Base-by-base conservation (phyloP, 2,888 invertebrate genomes). In the Phortica okadai region DNA sequence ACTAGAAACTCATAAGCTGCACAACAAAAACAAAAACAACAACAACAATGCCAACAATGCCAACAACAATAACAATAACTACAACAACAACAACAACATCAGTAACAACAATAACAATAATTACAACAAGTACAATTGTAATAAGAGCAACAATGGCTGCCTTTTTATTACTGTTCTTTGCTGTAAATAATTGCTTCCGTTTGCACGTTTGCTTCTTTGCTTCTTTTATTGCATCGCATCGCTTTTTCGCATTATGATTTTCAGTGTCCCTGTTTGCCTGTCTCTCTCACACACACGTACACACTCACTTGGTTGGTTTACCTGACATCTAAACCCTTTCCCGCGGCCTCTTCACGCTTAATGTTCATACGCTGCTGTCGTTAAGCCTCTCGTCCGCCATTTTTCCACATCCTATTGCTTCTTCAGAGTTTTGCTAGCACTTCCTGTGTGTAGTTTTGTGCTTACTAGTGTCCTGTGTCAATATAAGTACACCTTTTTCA, bases 401-500 rank as follows among this genome's bases (percentile, higher is more conserved):
- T 80, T 77, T 73, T 79, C 81, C 80, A 79, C 78, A 80, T 84
- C 87, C 87, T 87, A 84, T 85, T 87, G 88, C 87, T 80, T 44
- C 45, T 74, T 78, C 76, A 75, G 80, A 77, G 78, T 79, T 82
- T 75, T 56, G 74, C 76, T 81, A 81, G 81, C 79, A 78, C 80
- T 81, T 84, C 81, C 56, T 83, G 78, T 81, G 82, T 72, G 56
- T 78, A 70, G 54, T 74, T 74, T 76, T 73, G 76, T 77, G 86
- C 87, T 85, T 87, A 84, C 85, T 87, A 85, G 88, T 87, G 88
- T 87, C 85, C 86, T 84, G 84, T 86, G 88, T 87, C 87, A 85
- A 85, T 85, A 87, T 84, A 83, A 87, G 88, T 88, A 54, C 54
- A 56, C 11, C 10, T 56, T 16, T 56, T 56, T 56, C 16, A 16